phyloP scores from a whole-genome alignment of 2,888 invertebrate species.

The Rhopalosiphum nymphaeae region DNA sequence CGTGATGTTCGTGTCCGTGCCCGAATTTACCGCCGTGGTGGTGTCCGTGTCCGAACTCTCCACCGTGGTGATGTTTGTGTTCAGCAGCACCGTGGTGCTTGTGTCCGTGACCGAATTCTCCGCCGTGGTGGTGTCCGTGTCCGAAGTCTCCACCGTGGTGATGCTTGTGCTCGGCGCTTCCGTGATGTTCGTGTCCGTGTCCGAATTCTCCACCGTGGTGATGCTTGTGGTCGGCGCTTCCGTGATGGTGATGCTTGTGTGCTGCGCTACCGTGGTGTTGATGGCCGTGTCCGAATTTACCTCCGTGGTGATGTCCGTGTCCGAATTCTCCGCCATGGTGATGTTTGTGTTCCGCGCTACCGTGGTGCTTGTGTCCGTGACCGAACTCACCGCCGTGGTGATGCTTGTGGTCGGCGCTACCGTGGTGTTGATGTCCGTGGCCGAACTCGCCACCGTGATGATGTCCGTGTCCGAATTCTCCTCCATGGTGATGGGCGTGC shows the following conservation, averaged over 20 bases:
- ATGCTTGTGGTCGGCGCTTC: conserved; percentile 68
- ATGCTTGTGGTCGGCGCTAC: conserved; percentile 68
- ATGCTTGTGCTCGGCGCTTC: conserved; percentile 65
- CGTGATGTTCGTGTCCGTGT: conserved; percentile 65
- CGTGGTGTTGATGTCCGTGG: conserved; percentile 68
- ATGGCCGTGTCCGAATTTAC: conserved; percentile 66
- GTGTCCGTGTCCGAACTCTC: conserved; percentile 66
- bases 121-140: conserved; percentile 77
- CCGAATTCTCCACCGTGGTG: conserved; percentile 66
- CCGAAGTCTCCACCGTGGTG: conserved; percentile 77
- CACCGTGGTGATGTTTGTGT: conserved; percentile 72
- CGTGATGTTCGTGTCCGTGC: conserved; percentile 66
- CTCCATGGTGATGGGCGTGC: conserved; percentile 68
- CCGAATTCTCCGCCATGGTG: conserved; percentile 68
- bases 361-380: conserved; percentile 68
- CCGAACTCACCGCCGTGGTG: conserved; percentile 68
- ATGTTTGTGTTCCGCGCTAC: conserved; percentile 68
- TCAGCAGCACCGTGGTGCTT: conserved; percentile 66
- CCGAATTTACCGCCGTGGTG: conserved; percentile 66
- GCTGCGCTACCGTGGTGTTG: conserved; percentile 66
- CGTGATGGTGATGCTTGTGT: conserved; percentile 67
- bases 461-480: conserved; percentile 67
- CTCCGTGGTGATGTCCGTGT: conserved; percentile 66
- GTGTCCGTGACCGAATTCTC: conserved; percentile 65
- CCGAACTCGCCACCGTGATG: conserved; percentile 68